Evolutionary conservation across 2,888 invertebrate species (phyloP), one percentile per base, ranked within the genome.

Genomic region (Cyaniris semiargus): DNA sequence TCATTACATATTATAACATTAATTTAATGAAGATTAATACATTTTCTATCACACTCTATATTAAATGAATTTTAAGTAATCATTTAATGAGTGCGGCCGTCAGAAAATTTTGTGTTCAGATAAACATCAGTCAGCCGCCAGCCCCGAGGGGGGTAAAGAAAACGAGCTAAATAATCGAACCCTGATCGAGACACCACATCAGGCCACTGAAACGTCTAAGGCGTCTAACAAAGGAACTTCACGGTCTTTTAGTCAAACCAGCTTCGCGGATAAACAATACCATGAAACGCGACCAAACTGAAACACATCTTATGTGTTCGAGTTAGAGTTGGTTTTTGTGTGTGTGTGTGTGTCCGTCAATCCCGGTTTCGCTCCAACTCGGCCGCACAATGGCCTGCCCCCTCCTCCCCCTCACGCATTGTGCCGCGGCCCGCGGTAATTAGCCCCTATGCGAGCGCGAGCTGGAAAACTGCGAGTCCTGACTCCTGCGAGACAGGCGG

Each of bases 261-360:
- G 76, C 79, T 80, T 78, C 78, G 78, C 78, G 79, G 76, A 79
- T 79, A 81, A 71, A 71, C 76, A 72, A 72, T 58, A 72, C 8
- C 56, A 56, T 58, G 53, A 76, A 53, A 34, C 21, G 13, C 3
- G 10, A 13, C 18, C 23, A 13, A 60, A 58, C 27, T 66, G 18
- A 66, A 76, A 27, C 15, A 44, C 38, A 66, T 21, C 10, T 23
- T 76, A 66, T 15, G 18, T 5, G 44, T 44, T 58, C 1, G 44
- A 66, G 27, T 18, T 66, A 66, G 38, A 76, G 34, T 38, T n/a
- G 4, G 60, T 58, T 23, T 58, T 76, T 21, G 58, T n/a, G n/a
- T n/a, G n/a, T 23, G 10, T 21, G 21, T 18, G 58, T 58, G 21
- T n/a, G n/a, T 60, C 60, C 23, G 23, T 60, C 8, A 18, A 56